Conservation (phyloP, 2,113 vertebrate genomes). For the Catharus minimus region DNA sequence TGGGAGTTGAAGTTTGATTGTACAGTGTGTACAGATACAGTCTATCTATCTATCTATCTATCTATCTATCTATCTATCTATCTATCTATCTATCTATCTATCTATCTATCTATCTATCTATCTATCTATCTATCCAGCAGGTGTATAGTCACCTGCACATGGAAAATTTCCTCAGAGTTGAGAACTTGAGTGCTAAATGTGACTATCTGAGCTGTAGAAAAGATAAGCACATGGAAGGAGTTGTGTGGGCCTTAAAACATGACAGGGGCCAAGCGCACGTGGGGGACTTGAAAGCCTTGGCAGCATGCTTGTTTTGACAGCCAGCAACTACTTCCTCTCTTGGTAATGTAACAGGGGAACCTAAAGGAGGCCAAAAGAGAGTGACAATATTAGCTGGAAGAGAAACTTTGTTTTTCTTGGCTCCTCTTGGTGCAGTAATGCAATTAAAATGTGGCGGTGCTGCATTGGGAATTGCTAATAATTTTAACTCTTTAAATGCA, state of each 20-base stretch:
- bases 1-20: not conserved
- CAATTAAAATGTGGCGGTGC: not conserved
- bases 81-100: too few species aligned
- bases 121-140: not conserved
- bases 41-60: not conserved
- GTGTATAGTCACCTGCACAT: not conserved
- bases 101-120: not conserved
- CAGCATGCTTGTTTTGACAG: not conserved
- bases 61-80: too few species aligned
- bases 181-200: not conserved
- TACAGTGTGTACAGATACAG: not conserved
- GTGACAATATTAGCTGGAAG: not conserved
- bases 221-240: not conserved
- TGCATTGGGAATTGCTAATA: not conserved
- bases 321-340: not conserved
- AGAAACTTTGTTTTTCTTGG: conserved; percentile 20
- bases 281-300: not conserved
- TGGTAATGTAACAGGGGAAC: not conserved
- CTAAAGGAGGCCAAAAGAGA: not conserved
- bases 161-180: not conserved
- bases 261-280: rapidly evolving
- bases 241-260: not conserved
- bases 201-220: not conserved
- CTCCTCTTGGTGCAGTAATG: not conserved
- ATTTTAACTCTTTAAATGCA: not conserved